A percentile compares a stretch with the other conserved stretches of the same genome.
Evolutionary conservation across 2,113 vertebrate genomes (phyloP).

Genomic region (Ictalurus furcatus): DNA sequence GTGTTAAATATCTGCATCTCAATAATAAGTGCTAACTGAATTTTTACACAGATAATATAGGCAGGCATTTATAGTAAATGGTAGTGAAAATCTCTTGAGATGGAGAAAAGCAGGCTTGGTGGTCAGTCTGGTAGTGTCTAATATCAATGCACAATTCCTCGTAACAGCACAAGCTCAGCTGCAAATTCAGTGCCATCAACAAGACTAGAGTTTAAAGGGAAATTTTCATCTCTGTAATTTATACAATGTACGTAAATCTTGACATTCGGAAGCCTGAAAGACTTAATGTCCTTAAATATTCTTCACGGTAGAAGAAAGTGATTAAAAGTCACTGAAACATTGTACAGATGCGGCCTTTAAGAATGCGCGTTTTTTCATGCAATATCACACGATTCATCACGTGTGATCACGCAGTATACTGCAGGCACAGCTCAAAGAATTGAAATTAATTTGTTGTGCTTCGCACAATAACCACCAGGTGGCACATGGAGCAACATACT

Average conservation of each 20-base stretch:
- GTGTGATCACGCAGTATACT: too few species aligned
- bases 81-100: not conserved
- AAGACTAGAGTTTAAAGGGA: not conserved
- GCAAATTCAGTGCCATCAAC: not conserved
- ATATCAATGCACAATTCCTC: not conserved
- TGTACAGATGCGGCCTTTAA: too few species aligned
- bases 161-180: not conserved
- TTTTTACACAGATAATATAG: not conserved
- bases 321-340: not conserved
- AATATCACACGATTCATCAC: too few species aligned
- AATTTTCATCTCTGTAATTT: conserved; percentile 5
- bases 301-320: not conserved
- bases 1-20: not conserved
- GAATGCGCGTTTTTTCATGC: too few species aligned
- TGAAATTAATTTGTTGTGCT: too few species aligned
- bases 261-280: not conserved
- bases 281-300: not conserved
- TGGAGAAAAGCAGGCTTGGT: not conserved
- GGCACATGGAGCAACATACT: too few species aligned
- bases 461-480: too few species aligned
- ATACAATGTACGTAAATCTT: not conserved
- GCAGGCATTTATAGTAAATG: not conserved
- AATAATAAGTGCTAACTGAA: not conserved
- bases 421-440: too few species aligned
- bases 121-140: not conserved